A percentile compares a stretch with the other conserved stretches of the same genome.
Evolutionary conservation across 2,113 vertebrate genomes (phyloP).

Genomic region (Lipophrys pholis): DNA sequence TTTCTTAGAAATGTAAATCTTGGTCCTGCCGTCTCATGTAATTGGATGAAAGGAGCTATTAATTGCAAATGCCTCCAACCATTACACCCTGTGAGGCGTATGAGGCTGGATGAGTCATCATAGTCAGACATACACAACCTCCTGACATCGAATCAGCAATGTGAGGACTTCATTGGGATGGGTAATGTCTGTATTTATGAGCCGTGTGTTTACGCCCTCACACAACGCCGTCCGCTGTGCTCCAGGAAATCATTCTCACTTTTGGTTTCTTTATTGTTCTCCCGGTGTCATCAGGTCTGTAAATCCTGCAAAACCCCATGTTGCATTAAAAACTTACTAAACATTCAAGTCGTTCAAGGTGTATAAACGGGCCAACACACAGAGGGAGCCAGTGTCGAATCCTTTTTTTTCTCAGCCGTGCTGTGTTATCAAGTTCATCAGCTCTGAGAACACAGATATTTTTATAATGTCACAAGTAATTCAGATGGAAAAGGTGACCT

Average conservation of each 20-base stretch:
- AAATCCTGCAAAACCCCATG: neutral
- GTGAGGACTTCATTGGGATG: constrained; percentile 33
- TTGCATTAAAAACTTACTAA: constrained; percentile 5
- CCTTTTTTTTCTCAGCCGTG: constrained; percentile 5
- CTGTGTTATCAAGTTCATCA: constrained; percentile 3
- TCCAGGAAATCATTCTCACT: neutral
- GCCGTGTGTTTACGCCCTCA: neutral
- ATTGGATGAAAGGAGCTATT: constrained; percentile 46
- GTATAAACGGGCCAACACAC: neutral
- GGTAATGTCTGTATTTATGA: neutral
- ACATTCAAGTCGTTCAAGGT: neutral
- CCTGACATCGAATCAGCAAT: constrained; percentile 46
- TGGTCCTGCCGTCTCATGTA: constrained; percentile 15
- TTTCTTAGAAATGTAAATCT: constrained; percentile 19
- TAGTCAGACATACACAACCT: constrained; percentile 34
- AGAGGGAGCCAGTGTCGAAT: constrained; percentile 1
- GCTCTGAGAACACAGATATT: constrained; percentile 37
- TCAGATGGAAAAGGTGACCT: constrained; percentile 27
- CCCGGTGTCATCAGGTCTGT: neutral
- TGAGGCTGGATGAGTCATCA: constrained; percentile 51
- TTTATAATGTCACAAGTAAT: constrained; percentile 13
- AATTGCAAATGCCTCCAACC: constrained; percentile 35
- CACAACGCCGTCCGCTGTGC: constrained; percentile 5
- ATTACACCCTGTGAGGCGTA: constrained; percentile 35
- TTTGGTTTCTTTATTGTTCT: neutral